These are phyloP conservation scores for Verasper variegatus DNA, from an alignment of 2,113 vertebrate genomes.

Conservation along the genomic window DNA sequence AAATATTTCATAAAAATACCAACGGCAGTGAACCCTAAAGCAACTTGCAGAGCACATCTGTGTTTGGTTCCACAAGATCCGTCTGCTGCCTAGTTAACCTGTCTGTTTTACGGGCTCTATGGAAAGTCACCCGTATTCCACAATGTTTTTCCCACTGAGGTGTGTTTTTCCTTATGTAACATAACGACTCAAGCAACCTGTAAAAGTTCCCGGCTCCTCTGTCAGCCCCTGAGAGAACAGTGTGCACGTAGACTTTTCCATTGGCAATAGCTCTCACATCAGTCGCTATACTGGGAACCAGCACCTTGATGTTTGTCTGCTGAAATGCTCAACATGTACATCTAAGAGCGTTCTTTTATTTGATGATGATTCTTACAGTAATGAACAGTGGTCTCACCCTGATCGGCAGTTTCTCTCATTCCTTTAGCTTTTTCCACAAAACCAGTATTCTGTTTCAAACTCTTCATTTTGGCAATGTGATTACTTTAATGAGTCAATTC, in stretches of 20 bases:
- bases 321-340: slow-evolving; percentile 6
- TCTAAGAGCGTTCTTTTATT: neutral
- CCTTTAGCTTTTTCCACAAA: neutral
- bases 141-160: slow-evolving; percentile 45
- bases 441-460: no score
- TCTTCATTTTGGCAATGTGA: no score
- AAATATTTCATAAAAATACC: slow-evolving; percentile 4
- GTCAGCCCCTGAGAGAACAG: slow-evolving; percentile 10
- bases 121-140: slow-evolving; percentile 43
- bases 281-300: slow-evolving; percentile 6
- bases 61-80: slow-evolving; percentile 47
- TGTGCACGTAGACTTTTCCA: slow-evolving; percentile 19
- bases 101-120: slow-evolving; percentile 19
- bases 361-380: slow-evolving; percentile 1
- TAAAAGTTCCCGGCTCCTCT: slow-evolving; percentile 34
- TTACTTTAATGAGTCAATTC: no score
- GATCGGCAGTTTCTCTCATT: neutral
- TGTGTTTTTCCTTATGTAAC: slow-evolving; percentile 61
- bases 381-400: neutral
- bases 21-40: neutral
- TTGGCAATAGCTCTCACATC: neutral
- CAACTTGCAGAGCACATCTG: slow-evolving; percentile 41
- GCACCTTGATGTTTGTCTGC: slow-evolving; percentile 7
- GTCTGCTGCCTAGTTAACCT: slow-evolving; percentile 36
- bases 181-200: slow-evolving; percentile 34